A percentile compares a stretch with the other conserved stretches of the same genome.
phyloP scores from a whole-genome alignment of 2,888 invertebrate genomes.

The Drosophila quinaria region DNA sequence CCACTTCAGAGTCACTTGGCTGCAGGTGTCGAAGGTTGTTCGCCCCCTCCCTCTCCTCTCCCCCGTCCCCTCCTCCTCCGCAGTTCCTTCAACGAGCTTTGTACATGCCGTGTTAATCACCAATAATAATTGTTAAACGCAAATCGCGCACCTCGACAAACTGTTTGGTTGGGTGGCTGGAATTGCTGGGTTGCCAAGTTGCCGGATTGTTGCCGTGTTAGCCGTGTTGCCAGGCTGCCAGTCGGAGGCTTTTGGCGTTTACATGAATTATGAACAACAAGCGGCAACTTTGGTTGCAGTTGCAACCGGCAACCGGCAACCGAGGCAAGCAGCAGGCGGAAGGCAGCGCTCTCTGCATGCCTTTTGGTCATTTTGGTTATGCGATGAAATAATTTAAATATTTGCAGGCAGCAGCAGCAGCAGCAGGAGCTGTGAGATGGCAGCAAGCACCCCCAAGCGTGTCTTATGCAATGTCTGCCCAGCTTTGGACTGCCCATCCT shows the following conservation, averaged over 20 bases:
- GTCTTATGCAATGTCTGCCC: constrained; percentile 68
- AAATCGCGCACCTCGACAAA: constrained; percentile 60
- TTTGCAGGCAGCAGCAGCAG: constrained; percentile 64
- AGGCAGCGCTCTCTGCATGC: constrained; percentile 52
- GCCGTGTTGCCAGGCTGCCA: constrained; percentile 26
- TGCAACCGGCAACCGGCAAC: too few relatives aligned
- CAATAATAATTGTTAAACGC: constrained; percentile 82
- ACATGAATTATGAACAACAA: constrained; percentile 69
- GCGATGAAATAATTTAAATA: constrained; percentile 81
- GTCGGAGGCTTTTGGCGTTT: constrained; percentile 66
- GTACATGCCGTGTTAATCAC: constrained; percentile 81
- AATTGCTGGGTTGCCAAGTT: constrained; percentile 9
- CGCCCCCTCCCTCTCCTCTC: constrained; percentile 20
- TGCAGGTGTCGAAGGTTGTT: constrained; percentile 80
- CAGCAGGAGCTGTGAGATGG: constrained; percentile 52
- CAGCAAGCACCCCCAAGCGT: constrained; percentile 68
- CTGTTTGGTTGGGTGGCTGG: constrained; percentile 31
- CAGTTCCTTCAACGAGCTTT: constrained; percentile 37
- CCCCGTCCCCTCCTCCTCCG: constrained; percentile 10
- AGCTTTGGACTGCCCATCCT: constrained; percentile 43
- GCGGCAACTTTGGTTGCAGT: constrained; percentile 33
- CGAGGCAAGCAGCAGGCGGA: neutral
- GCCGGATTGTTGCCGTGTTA: constrained; percentile 11
- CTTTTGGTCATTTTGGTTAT: constrained; percentile 77
- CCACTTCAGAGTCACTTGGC: constrained; percentile 41